Conservation (phyloP, 2,113 vertebrate species). For the Glaucomys volans region DNA sequence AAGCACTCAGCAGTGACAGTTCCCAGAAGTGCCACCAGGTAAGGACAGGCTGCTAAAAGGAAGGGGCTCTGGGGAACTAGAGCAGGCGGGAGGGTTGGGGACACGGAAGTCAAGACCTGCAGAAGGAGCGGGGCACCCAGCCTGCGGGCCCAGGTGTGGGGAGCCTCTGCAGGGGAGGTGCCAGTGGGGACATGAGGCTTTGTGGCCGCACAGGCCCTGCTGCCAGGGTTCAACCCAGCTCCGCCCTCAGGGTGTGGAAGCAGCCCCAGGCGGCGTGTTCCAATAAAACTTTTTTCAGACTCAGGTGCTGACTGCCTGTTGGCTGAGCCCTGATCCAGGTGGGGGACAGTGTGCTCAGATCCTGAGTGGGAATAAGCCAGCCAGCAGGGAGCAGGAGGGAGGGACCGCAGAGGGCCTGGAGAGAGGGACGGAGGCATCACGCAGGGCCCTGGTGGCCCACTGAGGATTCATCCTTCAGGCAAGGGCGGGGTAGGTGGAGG, state of each 20-base stretch:
- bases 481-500: neutral
- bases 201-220: too few species aligned
- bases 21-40: too few species aligned
- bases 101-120: neutral
- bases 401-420: too few species aligned
- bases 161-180: neutral
- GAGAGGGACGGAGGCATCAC: neutral
- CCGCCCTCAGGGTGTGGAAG: neutral
- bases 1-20: neutral
- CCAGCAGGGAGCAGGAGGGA: neutral
- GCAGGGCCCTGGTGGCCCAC: neutral
- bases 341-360: too few species aligned
- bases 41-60: too few species aligned
- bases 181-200: neutral
- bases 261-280: neutral
- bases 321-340: neutral
- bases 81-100: neutral
- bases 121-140: neutral
- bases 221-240: neutral
- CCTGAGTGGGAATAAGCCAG: neutral
- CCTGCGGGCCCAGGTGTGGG: neutral
- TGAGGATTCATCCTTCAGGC: neutral
- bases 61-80: neutral
- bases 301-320: neutral
- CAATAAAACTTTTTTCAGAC: neutral